phyloP scores from a whole-genome alignment of 2,113 vertebrate species.

The Empidonax traillii region DNA sequence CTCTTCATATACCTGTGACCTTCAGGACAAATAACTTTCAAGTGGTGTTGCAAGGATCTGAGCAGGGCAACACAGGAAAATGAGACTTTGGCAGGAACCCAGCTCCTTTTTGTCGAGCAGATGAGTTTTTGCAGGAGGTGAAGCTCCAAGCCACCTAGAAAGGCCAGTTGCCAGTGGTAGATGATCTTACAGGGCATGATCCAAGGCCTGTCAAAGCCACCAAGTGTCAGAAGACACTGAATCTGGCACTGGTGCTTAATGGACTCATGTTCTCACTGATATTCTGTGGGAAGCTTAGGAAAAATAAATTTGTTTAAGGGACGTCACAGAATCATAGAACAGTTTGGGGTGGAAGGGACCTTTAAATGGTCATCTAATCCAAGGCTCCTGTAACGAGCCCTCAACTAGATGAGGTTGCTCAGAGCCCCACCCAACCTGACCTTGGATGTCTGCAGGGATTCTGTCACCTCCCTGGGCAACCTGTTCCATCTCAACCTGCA shows the following conservation, averaged over 20 bases:
- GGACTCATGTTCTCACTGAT: neutral
- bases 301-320: neutral
- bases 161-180: neutral
- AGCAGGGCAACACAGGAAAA: neutral
- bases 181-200: neutral
- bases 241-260: neutral
- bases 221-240: neutral
- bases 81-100: neutral
- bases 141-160: neutral
- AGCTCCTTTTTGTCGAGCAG: neutral
- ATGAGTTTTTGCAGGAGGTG: neutral
- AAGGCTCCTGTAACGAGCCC: neutral
- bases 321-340: neutral
- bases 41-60: neutral
- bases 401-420: neutral
- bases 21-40: slow-evolving; percentile 18
- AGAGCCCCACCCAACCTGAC: neutral
- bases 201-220: neutral
- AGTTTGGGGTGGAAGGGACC: neutral
- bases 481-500: neutral
- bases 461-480: neutral
- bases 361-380: neutral
- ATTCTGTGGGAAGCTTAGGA: neutral
- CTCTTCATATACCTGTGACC: neutral
- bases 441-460: neutral